Base-by-base conservation (phyloP, 2,797 vertebrate species). In the Lycodopsis pacificus region DNA sequence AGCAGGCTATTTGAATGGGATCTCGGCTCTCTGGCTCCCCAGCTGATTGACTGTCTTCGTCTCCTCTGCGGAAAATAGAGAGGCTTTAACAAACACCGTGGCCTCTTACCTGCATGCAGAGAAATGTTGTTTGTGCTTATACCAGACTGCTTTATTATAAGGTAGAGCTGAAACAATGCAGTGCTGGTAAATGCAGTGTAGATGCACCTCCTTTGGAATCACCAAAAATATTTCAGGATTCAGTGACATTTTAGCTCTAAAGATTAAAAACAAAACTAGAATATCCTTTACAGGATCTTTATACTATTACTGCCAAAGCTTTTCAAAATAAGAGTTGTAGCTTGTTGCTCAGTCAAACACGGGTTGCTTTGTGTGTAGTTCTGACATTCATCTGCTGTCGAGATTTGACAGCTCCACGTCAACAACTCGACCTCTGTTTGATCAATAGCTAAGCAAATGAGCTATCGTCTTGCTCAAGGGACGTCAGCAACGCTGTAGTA, bases 1-100 rank as follows among this genome's bases (percentile, higher is more conserved):
- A 90, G 76, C 81, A 75, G 77, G 48, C 88, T 93, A 73, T 90
- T 90, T 91, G 85, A 86, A 87, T 75, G 83, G 53, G 85, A 85
- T 85, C 86, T 84, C 83, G 65, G 75, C 77, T 83, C 81, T 80
- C 48, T 4, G 49, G 51, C 34, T 89, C 85, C 84, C 89, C 25
- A 69, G 89, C 66, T 74, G 87, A 91, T 83, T 46, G 48, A 82
- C 64, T 83, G 81, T 67, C 83, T 77, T 78, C 64, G 14, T 86
- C 66, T 73, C 77, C 56, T 85, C 56, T 78, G 40, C 38, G 25
- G 85, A 79, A 67, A 72, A 68, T 27, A 72, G 49, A 81, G 40
- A 57, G 6, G 65, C 70, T 83, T 79, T 36, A 65, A 61, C 82
- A 77, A 86, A 92, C 77, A 75, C 25, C 0, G 34, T 12, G 57